phyloP scores from a whole-genome alignment of 2,113 vertebrate genomes.

The Falco punctatus region DNA sequence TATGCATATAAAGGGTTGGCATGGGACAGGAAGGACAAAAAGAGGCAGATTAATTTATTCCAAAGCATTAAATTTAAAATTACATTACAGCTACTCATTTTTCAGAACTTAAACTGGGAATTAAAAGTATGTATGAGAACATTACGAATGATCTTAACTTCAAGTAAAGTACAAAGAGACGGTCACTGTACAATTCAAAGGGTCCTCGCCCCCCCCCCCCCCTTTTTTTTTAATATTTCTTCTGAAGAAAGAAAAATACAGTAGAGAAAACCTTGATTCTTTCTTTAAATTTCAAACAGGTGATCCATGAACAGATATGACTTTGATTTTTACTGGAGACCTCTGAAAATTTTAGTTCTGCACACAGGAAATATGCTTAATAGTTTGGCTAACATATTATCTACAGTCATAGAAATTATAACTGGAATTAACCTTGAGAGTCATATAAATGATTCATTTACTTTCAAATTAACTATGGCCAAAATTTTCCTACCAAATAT shows the following conservation, averaged over 20 bases:
- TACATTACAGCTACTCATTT: not conserved
- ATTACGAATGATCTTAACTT: not conserved
- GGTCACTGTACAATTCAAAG: not conserved
- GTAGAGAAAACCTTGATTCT: not conserved
- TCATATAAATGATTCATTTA: not conserved
- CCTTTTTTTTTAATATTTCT: not conserved
- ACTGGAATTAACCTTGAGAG: not conserved
- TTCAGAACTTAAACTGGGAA: not conserved
- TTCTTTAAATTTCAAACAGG: not conserved
- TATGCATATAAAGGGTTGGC: not conserved
- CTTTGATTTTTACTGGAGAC: not conserved
- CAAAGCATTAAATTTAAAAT: not conserved
- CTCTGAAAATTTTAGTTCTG: not conserved
- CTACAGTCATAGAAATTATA: not conserved
- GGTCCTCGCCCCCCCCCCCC: fast-evolving
- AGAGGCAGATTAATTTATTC: not conserved
- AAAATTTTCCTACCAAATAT: not conserved
- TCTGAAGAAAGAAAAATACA: not conserved
- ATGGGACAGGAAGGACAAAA: not conserved
- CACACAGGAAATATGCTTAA: not conserved
- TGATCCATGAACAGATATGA: not conserved
- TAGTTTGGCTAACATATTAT: not conserved
- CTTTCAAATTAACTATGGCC: slow-evolving; percentile 1
- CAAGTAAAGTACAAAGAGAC: not conserved
- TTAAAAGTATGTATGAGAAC: not conserved